A percentile compares a stretch with the other conserved stretches of the same genome.
phyloP scores from a whole-genome alignment of 2,888 invertebrate species.

The Lobophora halterata region DNA sequence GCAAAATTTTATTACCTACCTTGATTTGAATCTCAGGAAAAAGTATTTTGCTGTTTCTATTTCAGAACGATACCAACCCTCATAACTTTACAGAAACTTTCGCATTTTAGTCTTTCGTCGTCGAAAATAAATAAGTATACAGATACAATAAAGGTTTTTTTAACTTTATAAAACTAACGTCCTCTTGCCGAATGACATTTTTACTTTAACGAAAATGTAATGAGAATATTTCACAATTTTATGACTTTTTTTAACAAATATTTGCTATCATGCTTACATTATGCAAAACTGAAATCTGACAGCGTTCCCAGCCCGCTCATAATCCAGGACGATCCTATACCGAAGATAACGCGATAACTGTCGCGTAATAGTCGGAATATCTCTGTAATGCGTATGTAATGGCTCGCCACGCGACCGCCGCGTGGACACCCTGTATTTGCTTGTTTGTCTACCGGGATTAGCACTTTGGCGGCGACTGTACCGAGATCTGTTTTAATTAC shows the following conservation, averaged over 20 bases:
- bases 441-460: constrained; percentile 71
- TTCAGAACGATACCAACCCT: too few relatives aligned
- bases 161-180: too few relatives aligned
- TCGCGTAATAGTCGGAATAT: constrained; percentile 66
- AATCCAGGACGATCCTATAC: constrained; percentile 58
- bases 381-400: constrained; percentile 71
- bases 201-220: too few relatives aligned
- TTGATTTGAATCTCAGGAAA: too few relatives aligned
- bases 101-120: too few relatives aligned
- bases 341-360: constrained; percentile 72
- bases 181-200: too few relatives aligned
- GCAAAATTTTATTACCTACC: constrained; percentile 34
- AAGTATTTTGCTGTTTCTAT: too few relatives aligned
- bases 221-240: too few relatives aligned
- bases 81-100: too few relatives aligned
- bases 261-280: neutral
- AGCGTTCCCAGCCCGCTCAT: constrained; percentile 54
- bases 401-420: constrained; percentile 56
- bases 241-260: neutral
- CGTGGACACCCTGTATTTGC: constrained; percentile 45
- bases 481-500: constrained; percentile 59
- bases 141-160: too few relatives aligned
- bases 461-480: constrained; percentile 64
- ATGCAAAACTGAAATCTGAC: constrained; percentile 22
- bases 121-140: too few relatives aligned